Conservation (phyloP, 2,113 vertebrate genomes). For the Pomatostomus ruficeps region DNA sequence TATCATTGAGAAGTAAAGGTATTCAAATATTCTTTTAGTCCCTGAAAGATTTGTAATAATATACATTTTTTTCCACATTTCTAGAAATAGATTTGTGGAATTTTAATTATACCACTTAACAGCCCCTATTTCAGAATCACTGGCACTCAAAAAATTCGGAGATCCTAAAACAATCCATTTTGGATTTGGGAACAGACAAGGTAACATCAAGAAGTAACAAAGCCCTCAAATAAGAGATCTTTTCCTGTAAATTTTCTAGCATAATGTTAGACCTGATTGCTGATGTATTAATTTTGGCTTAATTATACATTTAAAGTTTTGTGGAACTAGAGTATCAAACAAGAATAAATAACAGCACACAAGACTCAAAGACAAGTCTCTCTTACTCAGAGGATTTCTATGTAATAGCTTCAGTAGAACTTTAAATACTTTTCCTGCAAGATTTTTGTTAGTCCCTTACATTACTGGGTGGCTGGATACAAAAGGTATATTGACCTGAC, state of each 20-base stretch:
- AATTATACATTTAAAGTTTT: not conserved
- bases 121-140: not conserved
- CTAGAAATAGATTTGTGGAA: not conserved
- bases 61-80: not conserved
- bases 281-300: not conserved
- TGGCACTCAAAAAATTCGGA: not conserved
- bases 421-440: not conserved
- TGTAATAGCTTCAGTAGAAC: not conserved
- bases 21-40: not conserved
- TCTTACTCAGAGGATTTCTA: not conserved
- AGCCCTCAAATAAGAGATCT: not conserved
- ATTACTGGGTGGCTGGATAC: not conserved
- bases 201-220: not conserved
- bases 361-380: not conserved
- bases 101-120: not conserved
- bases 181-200: not conserved
- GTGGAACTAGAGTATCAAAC: not conserved
- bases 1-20: not conserved
- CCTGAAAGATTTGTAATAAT: not conserved
- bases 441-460: not conserved
- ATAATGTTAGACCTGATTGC: not conserved
- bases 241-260: not conserved
- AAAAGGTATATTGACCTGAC: not conserved
- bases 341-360: not conserved
- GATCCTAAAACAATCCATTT: not conserved